A percentile compares a stretch with the other conserved stretches of the same genome.
phyloP scores from a whole-genome alignment of 1,140 invertebrate species.

The Macrocentrus cingulum region DNA sequence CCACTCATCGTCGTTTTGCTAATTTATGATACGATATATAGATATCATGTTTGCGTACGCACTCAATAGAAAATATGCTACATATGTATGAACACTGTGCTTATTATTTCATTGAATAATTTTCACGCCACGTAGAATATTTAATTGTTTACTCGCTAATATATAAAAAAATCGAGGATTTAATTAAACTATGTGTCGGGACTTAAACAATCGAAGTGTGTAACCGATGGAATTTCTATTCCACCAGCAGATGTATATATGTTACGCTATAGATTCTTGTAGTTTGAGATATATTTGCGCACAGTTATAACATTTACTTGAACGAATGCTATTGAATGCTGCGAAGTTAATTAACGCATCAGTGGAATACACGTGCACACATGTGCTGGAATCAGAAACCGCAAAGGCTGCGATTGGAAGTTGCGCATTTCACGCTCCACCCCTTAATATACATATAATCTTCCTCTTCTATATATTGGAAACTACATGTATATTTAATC shows the following conservation, averaged over 20 bases:
- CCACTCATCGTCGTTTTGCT: slow-evolving; percentile 40
- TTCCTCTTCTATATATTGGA: neutral
- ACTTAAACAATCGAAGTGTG: too few relatives aligned
- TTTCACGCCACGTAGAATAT: too few relatives aligned
- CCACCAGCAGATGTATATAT: too few relatives aligned
- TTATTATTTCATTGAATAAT: neutral
- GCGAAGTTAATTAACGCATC: slow-evolving; percentile 3
- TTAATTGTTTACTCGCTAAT: too few relatives aligned
- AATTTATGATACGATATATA: slow-evolving; percentile 57
- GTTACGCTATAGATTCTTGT: too few relatives aligned
- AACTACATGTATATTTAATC: neutral
- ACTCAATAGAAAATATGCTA: too few relatives aligned
- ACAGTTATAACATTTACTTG: neutral
- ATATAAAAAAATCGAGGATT: too few relatives aligned
- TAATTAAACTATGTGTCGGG: too few relatives aligned
- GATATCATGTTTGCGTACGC: slow-evolving; percentile 37
- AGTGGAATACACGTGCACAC: neutral
- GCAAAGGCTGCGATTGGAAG: neutral
- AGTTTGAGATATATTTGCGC: neutral
- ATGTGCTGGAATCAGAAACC: neutral
- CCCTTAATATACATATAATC: neutral
- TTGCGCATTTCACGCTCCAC: slow-evolving; percentile 1
- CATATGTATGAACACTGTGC: neutral
- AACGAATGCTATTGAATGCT: neutral
- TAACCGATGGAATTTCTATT: too few relatives aligned